Evolutionary conservation across 2,113 vertebrate genomes (phyloP).

Genomic region (Cinclus cinclus): DNA sequence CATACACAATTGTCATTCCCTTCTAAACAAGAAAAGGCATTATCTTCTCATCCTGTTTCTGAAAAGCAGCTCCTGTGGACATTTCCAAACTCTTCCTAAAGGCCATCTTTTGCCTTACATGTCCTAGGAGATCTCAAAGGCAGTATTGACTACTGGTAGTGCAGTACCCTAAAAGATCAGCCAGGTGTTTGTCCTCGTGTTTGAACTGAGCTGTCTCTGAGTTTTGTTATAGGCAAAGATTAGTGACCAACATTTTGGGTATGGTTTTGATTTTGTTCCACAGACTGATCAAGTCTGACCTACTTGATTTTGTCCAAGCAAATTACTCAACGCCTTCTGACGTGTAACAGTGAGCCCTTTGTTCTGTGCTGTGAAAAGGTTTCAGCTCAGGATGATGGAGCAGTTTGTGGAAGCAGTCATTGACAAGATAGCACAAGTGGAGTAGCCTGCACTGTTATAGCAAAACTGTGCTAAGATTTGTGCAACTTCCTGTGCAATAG

Average conservation of each 20-base stretch:
- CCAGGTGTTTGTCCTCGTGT: accelerated
- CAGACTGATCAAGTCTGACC: background rate
- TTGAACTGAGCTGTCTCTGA: background rate
- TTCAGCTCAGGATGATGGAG: background rate
- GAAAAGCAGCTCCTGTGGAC: background rate
- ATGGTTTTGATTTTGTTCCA: background rate
- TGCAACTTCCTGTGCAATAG: background rate
- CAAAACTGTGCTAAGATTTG: background rate
- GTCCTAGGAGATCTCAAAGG: background rate
- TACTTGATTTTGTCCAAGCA: background rate
- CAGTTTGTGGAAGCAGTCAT: background rate
- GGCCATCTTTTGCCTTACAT: background rate
- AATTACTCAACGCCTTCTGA: background rate
- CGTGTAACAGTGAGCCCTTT: background rate
- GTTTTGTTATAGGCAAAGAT: background rate
- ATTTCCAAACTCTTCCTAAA: background rate
- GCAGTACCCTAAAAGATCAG: background rate
- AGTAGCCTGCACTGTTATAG: background rate
- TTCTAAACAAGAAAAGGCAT: background rate
- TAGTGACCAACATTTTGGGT: background rate
- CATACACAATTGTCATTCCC: background rate
- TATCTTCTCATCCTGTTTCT: background rate
- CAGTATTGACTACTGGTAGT: background rate
- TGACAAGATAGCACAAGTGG: background rate
- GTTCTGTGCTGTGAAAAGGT: background rate